Conservation (phyloP, 1,140 invertebrate species). For the Neodiprion fabricii region DNA sequence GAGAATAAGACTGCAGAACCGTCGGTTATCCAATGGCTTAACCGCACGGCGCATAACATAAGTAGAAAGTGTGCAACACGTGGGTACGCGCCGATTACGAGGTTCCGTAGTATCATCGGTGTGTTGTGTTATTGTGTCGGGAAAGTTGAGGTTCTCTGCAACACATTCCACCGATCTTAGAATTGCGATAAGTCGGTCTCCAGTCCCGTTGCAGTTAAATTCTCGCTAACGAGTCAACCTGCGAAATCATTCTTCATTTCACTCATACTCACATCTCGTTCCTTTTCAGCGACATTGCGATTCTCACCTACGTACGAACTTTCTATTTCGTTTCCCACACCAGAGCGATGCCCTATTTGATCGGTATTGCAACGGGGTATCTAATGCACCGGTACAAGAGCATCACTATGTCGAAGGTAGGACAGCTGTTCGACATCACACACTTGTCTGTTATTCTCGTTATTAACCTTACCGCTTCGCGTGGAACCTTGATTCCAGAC, state of each 20-base stretch:
- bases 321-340: slow-evolving; percentile 47
- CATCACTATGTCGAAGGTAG: slow-evolving; percentile 11
- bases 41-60: neutral
- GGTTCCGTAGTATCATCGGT: neutral
- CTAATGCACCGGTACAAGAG: slow-evolving; percentile 28
- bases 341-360: slow-evolving; percentile 61
- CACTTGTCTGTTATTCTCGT: neutral
- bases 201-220: too few species aligned
- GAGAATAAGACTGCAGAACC: neutral
- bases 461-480: too few species aligned
- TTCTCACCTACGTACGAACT: slow-evolving; percentile 19
- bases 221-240: too few species aligned
- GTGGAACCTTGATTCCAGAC: neutral
- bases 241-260: too few species aligned
- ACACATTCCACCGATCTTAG: too few species aligned
- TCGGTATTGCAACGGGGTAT: slow-evolving; percentile 64
- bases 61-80: slow-evolving; percentile 7
- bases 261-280: neutral
- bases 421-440: neutral
- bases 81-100: slow-evolving; percentile 2
- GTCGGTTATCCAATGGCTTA: neutral
- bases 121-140: neutral
- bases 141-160: neutral
- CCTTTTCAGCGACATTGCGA: neutral
- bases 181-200: too few species aligned